Evolutionary conservation across 2,888 invertebrate genomes (phyloP), one percentile per base, ranked within the genome.

Genomic region (Gastrophysa polygoni): DNA sequence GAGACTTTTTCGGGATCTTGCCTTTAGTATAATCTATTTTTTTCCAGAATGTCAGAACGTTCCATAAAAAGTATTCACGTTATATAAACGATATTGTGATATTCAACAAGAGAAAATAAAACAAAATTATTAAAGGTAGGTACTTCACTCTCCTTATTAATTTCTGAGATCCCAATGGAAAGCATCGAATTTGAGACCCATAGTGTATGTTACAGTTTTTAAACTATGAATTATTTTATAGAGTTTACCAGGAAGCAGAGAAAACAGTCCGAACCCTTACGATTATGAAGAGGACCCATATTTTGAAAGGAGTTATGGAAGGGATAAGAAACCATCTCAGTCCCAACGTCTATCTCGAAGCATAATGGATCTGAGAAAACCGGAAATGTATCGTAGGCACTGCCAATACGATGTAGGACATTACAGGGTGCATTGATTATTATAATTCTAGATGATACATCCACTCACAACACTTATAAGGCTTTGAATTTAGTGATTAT

Each of bases 241-340:
- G 86, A 86, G 85, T 75, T 77, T 85, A 64, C 85, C 86, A 11
- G 81, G 83, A 43, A 83, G 84, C 48, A 80, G 83, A 66, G 83
- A 83, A 48, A 74, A 77, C 50, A 85, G 85, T 68, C 85, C 85
- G 2, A 81, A 83, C 64, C 80, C 82, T 7, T 83, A 75, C 67
- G 77, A 78, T 48, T 75, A 75, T 58, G 68, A 71, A 6, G 74
- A 76, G 10, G 73, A 75, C 11, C 62, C 69, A 1, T 73, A 74
- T 43, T 67, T 69, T 8, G 77, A 75, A 34, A 62, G 64, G 24
- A 69, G 68, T 14, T 69, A 64, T 49, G 52, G 65, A n/a, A 64
- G 46, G 58, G 61, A 62, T 10, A 47, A 59, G 38, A 71, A 57
- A 20, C 57, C 54, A 10, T 62, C 63, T 24, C 63, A 64, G 1